These are phyloP conservation scores for Dynastes grantii DNA, from an alignment of 2,888 invertebrate species.

Conservation along the genomic window DNA sequence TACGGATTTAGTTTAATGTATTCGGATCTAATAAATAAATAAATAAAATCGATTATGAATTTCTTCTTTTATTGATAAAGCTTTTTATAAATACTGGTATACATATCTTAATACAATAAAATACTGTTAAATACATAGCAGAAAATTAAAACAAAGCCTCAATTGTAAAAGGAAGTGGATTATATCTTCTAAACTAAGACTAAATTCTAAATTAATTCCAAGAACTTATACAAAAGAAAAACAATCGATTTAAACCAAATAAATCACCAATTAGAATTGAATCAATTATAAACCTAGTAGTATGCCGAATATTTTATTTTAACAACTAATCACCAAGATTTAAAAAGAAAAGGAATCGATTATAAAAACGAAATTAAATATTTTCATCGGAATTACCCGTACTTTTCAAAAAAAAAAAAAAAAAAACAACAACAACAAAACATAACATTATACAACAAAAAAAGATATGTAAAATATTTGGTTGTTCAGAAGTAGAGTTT, in stretches of 20 bases:
- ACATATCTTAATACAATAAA: slow-evolving; percentile 50
- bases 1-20: no score
- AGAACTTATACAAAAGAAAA: slow-evolving; percentile 32
- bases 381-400: no score
- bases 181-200: slow-evolving; percentile 16
- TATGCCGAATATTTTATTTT: slow-evolving; percentile 22
- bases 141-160: slow-evolving; percentile 29
- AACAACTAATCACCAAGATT: slow-evolving; percentile 17
- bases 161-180: slow-evolving; percentile 17
- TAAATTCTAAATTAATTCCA: slow-evolving; percentile 18
- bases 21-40: background rate
- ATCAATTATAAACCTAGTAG: slow-evolving; percentile 21
- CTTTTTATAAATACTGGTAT: slow-evolving; percentile 53
- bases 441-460: slow-evolving; percentile 27
- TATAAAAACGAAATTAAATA: background rate
- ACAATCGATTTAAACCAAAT: background rate
- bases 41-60: slow-evolving; percentile 4
- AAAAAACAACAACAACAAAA: slow-evolving; percentile 30
- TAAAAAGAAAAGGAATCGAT: slow-evolving; percentile 1
- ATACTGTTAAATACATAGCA: slow-evolving; percentile 49
- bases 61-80: slow-evolving; percentile 52
- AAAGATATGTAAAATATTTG: slow-evolving; percentile 38
- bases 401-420: slow-evolving; percentile 21
- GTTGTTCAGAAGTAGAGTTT: slow-evolving; percentile 28
- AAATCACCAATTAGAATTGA: slow-evolving; percentile 26